phyloP scores from a whole-genome alignment of 2,113 vertebrate genomes.

The Picathartes gymnocephalus region DNA sequence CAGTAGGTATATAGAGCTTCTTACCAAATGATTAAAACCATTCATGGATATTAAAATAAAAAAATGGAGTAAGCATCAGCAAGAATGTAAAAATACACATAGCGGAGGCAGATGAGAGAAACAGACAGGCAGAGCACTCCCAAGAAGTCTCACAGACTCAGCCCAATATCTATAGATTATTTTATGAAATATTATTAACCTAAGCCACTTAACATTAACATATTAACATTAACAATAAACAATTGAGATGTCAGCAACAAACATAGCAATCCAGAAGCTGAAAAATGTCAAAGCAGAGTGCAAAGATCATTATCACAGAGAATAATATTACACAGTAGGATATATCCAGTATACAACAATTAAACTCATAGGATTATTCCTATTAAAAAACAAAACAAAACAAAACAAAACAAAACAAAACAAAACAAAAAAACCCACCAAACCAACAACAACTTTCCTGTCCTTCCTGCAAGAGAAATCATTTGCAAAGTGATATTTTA shows the following conservation, averaged over 20 bases:
- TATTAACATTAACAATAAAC: neutral
- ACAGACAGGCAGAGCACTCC: constrained; percentile 18
- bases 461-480: neutral
- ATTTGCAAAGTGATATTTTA: neutral
- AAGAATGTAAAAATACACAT: neutral
- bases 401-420: neutral
- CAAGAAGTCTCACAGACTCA: neutral
- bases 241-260: neutral
- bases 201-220: neutral
- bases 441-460: neutral
- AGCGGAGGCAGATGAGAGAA: constrained; percentile 5
- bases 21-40: neutral
- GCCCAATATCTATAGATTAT: neutral
- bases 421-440: no score
- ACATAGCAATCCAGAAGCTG: neutral
- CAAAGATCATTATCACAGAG: neutral
- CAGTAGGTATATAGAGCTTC: neutral
- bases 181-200: constrained; percentile 7
- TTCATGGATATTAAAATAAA: neutral
- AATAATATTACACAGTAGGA: neutral
- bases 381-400: no score
- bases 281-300: neutral
- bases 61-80: neutral
- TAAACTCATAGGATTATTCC: neutral
- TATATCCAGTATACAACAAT: neutral